Percentiles rank a stretch among this genome's conserved stretches.
Evolutionary conservation across 2,113 vertebrate genomes (phyloP).

Genomic region (Neolamprologus sp.): DNA sequence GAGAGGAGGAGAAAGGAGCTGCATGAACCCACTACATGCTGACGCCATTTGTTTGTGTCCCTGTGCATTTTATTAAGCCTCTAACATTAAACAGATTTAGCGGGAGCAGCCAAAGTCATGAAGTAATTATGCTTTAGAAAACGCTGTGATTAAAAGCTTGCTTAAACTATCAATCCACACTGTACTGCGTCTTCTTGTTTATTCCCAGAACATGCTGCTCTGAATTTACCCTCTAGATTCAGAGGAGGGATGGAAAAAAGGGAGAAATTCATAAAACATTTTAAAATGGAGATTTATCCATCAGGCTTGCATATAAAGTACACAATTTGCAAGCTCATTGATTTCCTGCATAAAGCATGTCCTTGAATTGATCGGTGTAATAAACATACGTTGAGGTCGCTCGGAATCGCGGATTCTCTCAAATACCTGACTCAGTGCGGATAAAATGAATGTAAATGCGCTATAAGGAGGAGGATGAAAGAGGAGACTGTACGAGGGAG

Average conservation of each 20-base stretch:
- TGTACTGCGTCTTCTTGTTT: slow-evolving; percentile 15
- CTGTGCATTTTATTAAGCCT: slow-evolving; percentile 59
- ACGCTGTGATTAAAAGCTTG: slow-evolving; percentile 48
- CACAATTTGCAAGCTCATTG: slow-evolving; percentile 48
- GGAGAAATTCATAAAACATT: slow-evolving; percentile 30
- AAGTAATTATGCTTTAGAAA: slow-evolving; percentile 55
- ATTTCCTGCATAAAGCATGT: slow-evolving; percentile 30
- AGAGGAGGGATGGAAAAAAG: not conserved
- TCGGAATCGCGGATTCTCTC: not conserved
- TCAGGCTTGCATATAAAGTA: slow-evolving; percentile 46
- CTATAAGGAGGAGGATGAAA: not conserved
- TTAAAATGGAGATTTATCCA: slow-evolving; percentile 49
- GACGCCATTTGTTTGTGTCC: slow-evolving; percentile 58
- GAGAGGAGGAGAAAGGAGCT: not conserved
- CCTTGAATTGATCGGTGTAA: slow-evolving; percentile 46
- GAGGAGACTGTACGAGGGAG: not conserved
- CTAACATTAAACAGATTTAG: slow-evolving; percentile 58
- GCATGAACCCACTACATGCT: slow-evolving; percentile 39
- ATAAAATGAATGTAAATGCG: not conserved
- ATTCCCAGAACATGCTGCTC: slow-evolving; percentile 21
- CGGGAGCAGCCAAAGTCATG: slow-evolving; percentile 52
- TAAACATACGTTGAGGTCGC: slow-evolving; percentile 35
- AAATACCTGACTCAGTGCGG: not conserved
- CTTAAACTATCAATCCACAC: slow-evolving; percentile 27
- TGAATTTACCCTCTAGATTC: slow-evolving; percentile 31